phyloP scores from a whole-genome alignment of 2,113 vertebrate species.

The Cephalopterus ornatus region DNA sequence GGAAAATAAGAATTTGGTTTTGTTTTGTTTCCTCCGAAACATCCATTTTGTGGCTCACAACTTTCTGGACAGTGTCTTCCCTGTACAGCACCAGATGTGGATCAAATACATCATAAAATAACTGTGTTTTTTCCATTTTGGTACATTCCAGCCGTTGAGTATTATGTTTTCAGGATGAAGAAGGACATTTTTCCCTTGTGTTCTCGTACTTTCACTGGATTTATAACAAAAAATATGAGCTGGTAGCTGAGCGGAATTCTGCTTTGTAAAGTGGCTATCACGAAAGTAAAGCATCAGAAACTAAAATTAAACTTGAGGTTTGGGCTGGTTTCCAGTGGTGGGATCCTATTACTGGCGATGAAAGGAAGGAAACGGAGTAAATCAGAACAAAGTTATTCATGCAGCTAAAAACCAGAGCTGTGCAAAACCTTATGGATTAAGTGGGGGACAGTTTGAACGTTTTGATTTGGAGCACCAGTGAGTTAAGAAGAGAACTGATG shows the following conservation, averaged over 20 bases:
- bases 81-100: background rate
- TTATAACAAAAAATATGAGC: background rate
- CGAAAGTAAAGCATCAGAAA: background rate
- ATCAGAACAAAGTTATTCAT: background rate
- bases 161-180: background rate
- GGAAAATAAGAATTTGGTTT: background rate
- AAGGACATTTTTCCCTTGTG: background rate
- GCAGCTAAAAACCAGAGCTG: background rate
- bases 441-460: background rate
- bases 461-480: background rate
- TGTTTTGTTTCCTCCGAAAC: background rate
- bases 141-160: background rate
- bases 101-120: background rate
- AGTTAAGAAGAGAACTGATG: background rate
- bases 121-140: background rate
- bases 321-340: conserved; percentile 5
- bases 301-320: conserved; percentile 40
- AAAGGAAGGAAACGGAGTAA: background rate
- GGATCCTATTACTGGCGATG: conserved; percentile 3
- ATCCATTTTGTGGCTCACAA: background rate
- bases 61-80: background rate
- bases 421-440: background rate
- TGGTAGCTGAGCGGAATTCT: background rate
- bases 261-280: conserved; percentile 18
- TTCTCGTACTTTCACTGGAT: background rate